phyloP scores from a whole-genome alignment of 2,113 vertebrate genomes.

The Laticauda laticaudata region DNA sequence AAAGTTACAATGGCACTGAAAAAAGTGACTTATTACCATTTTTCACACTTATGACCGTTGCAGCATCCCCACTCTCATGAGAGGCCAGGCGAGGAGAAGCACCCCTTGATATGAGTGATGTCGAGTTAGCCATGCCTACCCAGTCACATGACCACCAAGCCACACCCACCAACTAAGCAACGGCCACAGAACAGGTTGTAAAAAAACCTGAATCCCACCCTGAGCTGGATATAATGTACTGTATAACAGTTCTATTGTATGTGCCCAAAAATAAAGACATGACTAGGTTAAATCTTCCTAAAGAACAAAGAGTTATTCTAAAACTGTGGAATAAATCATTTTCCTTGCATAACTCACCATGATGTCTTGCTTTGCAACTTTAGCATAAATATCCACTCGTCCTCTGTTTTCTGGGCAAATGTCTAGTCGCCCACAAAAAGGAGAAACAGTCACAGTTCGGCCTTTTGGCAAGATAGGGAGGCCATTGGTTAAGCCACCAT shows the following conservation, averaged over 20 bases:
- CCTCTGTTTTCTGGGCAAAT: conserved; percentile 80
- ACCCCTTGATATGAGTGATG: too few relatives aligned
- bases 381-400: conserved; percentile 63
- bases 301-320: background rate
- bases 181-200: too few relatives aligned
- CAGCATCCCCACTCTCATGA: too few relatives aligned
- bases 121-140: too few relatives aligned
- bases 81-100: too few relatives aligned
- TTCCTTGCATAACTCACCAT: conserved; percentile 68
- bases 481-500: conserved; percentile 85
- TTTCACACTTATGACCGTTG: too few relatives aligned
- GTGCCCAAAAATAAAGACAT: background rate
- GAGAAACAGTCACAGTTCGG: conserved; percentile 85
- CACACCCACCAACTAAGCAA: too few relatives aligned
- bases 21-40: too few relatives aligned
- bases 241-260: background rate
- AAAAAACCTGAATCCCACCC: too few relatives aligned
- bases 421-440: conserved; percentile 81
- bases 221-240: background rate
- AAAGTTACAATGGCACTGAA: too few relatives aligned
- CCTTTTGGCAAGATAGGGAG: conserved; percentile 83
- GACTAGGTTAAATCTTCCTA: background rate
- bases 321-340: background rate
- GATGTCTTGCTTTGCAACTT: conserved; percentile 79
- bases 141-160: too few relatives aligned